Base-by-base conservation (phyloP, 1,140 invertebrate species). In the Sinonovacula constricta region DNA sequence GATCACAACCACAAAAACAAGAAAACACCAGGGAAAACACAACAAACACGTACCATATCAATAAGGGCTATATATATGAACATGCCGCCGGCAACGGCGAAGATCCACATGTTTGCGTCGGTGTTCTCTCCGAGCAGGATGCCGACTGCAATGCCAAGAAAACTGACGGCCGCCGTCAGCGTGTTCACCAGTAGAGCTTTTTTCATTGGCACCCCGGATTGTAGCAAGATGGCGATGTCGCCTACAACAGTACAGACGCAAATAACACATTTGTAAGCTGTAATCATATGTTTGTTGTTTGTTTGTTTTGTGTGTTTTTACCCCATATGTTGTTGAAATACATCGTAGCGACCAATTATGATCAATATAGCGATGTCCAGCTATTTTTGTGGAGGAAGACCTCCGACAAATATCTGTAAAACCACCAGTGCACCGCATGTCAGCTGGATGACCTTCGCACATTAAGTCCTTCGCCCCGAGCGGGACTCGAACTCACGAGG, bases 171-270 rank as follows among this genome's bases (percentile, higher is more conserved):
- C 0, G 94, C 94, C 12, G 93, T 93, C 7, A 95, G 88, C 78
- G 94, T 94, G 88, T 95, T 95, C 86, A 93, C 94, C 2, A 93
- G 80, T 18, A 95, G 83, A 1, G 94, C 94, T 84, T 94, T 92
- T 70, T 92, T 91, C 79, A 94, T 92, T 1, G 91, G 91, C 92
- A 95, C 93, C 18, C 94, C 94, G 60, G 94, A 91, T 85, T 93
- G 93, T 4, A 95, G 87, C 12, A 95, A 90, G 59, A 95, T 94
- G 12, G 94, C 94, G 87, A 95, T 94, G 87, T 95, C 94, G 51
- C 94, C 94, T 94, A 88, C 4, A 85, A 79, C n/a, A n/a, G n/a
- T n/a, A n/a, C n/a, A n/a, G n/a, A n/a, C n/a, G n/a, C n/a, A n/a
- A 53, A 63, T n/a, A 45, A 83, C 45, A 53, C 66, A 68, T 12